Base-by-base conservation (phyloP, 2,113 vertebrate genomes). In the Azemiops feae region DNA sequence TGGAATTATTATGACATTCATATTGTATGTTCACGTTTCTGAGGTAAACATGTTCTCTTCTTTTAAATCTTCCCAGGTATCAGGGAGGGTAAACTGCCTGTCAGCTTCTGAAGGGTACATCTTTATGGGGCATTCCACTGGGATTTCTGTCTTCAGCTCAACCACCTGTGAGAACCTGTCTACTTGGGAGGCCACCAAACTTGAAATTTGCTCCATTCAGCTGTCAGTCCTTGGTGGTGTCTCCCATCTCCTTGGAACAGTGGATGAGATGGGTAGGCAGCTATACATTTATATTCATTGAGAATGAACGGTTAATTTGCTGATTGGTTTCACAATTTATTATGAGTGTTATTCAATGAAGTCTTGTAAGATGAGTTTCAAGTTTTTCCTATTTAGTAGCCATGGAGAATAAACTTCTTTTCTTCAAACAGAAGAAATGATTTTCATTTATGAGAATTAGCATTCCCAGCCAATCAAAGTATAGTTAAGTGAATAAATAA, bases 181-280 rank as follows among this genome's bases (percentile, higher is more conserved):
- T 55, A 91, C 94, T 45, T 98, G 98, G 98, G 97, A 98, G 64
- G 95, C 96, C 93, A 93, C 95, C 54, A 96, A 92, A 12, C 89
- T 95, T 0, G 98, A 98, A 93, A 96, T 99, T 25, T 98, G 97
- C 53, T 97, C 95, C 92, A 92, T 98, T 95, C 96, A 58, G 22
- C 96, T 97, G 92, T 97, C 92, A 0, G 94, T 96, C 54, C n/a
- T 98, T 91, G 96, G 96, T 87, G 96, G 91, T 0, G 94, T 93
- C 1, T 43, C 91, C 53, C 97, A 98, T 0, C 92, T 98, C 52
- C 94, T 98, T 4, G 95, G 97, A 85, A 96, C 98, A 20, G 93
- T 98, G 95, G 99, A 99, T 97, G 98, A 99, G 91, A 98, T 98
- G 97, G 99, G 98, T 99, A 95, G 47, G 92, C 88, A 74, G 11